These are phyloP conservation scores for Aphelinus certus DNA, from an alignment of 1,140 invertebrate genomes.

Conservation along the genomic window DNA sequence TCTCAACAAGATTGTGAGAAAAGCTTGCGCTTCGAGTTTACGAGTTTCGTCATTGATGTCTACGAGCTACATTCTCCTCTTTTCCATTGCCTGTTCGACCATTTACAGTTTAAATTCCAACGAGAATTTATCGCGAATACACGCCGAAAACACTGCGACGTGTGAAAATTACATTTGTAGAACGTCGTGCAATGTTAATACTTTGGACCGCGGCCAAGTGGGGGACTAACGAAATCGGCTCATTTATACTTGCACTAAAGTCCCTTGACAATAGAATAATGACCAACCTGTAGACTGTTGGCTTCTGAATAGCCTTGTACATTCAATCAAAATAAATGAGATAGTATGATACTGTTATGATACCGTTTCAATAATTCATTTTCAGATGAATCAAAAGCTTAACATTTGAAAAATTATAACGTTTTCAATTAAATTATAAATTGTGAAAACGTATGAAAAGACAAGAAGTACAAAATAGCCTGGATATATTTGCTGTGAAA, in stretches of 20 bases:
- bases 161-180: conserved; percentile 16
- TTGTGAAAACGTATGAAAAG: no score
- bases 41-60: no score
- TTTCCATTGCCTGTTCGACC: neutral
- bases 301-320: conserved; percentile 23
- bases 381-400: no score
- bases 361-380: no score
- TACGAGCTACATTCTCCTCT: no score
- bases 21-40: no score
- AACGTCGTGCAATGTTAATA: conserved; percentile 47
- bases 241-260: conserved; percentile 50
- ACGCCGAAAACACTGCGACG: neutral
- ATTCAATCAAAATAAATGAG: conserved; percentile 3
- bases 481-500: no score
- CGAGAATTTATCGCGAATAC: neutral
- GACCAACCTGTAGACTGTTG: conserved; percentile 60
- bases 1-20: no score
- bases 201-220: conserved; percentile 51
- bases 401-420: no score
- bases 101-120: neutral
- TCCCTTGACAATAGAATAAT: conserved; percentile 47
- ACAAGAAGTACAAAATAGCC: no score
- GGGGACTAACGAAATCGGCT: conserved; percentile 55
- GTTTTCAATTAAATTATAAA: no score
- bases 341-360: no score